Evolutionary conservation across 2,797 vertebrate genomes (phyloP), one percentile per base, ranked within the genome.

Genomic region (Myripristis murdjan): DNA sequence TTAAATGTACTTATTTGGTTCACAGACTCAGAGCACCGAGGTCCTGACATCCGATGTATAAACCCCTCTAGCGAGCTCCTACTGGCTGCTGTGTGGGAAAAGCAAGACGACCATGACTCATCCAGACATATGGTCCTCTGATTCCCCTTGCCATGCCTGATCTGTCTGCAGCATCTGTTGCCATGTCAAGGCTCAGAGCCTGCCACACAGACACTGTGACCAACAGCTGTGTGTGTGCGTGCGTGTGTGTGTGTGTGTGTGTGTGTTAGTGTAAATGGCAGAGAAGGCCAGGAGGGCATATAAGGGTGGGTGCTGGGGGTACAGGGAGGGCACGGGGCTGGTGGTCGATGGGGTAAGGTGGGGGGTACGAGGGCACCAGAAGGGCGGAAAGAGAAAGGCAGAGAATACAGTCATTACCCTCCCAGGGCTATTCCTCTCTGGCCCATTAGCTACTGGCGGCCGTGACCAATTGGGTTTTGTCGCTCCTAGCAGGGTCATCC

Each of bases 381-480:
- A 88, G 90, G 84, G 75, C 55, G 80, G 77, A 81, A 79, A 87
- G 92, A 96, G 95, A 96, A 96, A 91, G 82, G 93, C 93, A 95
- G 93, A 96, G 96, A 98, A 97, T 97, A 96, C 96, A 97, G 96
- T 97, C 97, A 97, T 97, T 97, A 97, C 96, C 97, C 96, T 97
- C 96, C 95, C 96, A 96, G 87, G 87, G 87, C 81, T 89, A 85
- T 91, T 89, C 89, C 89, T 97, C 96, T 97, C 96, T 96, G 97
- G 95, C 96, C 97, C 97, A 98, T 98, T 99, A 98, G 96, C 94
- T 95, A 96, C 95, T 97, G 96, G 96, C 95, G 95, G 96, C 96
- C 96, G 95, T 98, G 97, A 98, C 97, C 97, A 98, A 99, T 98
- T 94, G 95, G 95, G 96, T 96, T 97, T 98, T 99, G 97, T 98